Base-by-base conservation (phyloP, 1,140 invertebrate species). In the Pseudomyrmex dendroicus region DNA sequence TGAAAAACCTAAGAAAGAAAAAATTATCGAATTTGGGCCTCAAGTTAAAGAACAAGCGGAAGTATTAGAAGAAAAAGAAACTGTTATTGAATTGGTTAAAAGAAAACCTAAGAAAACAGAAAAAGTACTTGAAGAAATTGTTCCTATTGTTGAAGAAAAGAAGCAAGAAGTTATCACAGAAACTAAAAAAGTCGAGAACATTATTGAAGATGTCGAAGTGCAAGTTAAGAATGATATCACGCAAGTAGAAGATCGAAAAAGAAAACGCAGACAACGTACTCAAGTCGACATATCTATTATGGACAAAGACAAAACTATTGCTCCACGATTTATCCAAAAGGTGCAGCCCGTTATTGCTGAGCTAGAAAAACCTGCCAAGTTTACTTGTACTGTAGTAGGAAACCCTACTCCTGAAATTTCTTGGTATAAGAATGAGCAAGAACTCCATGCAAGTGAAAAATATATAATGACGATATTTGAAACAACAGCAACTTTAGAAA, bases 391-490 rank as follows among this genome's bases (percentile, higher is more conserved):
- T 85, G 95, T 98, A 20, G 95, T 96, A 87, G 97, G 96, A 83
- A 93, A 93, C 86, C 97, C 97, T 8, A 93, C 95, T 88, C 96
- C 97, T 7, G 95, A 96, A 87, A 95, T 98, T 62, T 95, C 95
- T 57, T 98, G 98, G 98, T 97, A 96, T 87, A 96, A 96, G 92
- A 97, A 98, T 91, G 96, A 96, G 86, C 93, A 95, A 72, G 95
- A 97, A 86, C 93, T 98, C 44, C 93, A 95, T 84, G 95, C 95
- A 44, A 95, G 93, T 59, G 96, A 97, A 86, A 95, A 96, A 48
- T 95, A 96, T 85, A 93, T 94, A 44, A 96, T 97, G 88, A 95
- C 94, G 63, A 91, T 95, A 50, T 91, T 95, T 54, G 95, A 96
- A 87, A 95, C 96, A 72, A 95, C 95, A n/a, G 95, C 96, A 10